Evolutionary conservation across 2,113 vertebrate species (phyloP), one percentile per base, ranked within the genome.

Genomic region (Hoplias malabaricus): DNA sequence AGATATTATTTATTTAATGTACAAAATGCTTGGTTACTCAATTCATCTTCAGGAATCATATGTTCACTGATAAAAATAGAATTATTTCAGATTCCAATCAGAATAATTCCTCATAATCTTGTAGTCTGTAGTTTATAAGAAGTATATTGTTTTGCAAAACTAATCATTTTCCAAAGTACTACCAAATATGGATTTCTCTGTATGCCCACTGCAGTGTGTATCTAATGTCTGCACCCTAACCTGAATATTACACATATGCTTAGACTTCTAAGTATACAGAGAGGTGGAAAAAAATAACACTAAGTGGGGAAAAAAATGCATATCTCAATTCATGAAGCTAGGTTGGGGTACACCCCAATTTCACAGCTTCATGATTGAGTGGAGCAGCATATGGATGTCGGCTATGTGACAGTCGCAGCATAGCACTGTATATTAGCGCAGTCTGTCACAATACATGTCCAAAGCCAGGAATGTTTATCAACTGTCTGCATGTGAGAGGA

Each of bases 311-410:
- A 88, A 67, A 59, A 53, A 75, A 59, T 7, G 79, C 89, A 56
- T 85, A 86, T 86, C 85, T 43, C 27, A 25, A 69, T 87, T 90
- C 86, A 90, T 84, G 88, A 84, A 89, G 89, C 89, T 90, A 90
- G 90, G 86, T 69, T 86, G 89, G 90, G 91, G 92, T 86, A 87
- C 90, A 92, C 90, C 91, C 91, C 87, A 91, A 92, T 92, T 92
- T 93, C 92, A 92, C 91, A 92, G 92, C 91, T 92, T 92, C 89
- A 90, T 89, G 91, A 92, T 87, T 92, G 90, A 90, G 86, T 84
- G 88, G 89, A 84, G 86, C 85, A 91, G 87, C 91, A 93, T 92
- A 91, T 91, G 91, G 92, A 88, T 84, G 89, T 88, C 87, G 87
- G 89, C 88, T 90, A 90, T 89, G 90, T 92, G 92, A 93, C 91